These are phyloP conservation scores for Stigmatopora argus DNA, from an alignment of 2,113 vertebrate genomes.

Conservation along the genomic window DNA sequence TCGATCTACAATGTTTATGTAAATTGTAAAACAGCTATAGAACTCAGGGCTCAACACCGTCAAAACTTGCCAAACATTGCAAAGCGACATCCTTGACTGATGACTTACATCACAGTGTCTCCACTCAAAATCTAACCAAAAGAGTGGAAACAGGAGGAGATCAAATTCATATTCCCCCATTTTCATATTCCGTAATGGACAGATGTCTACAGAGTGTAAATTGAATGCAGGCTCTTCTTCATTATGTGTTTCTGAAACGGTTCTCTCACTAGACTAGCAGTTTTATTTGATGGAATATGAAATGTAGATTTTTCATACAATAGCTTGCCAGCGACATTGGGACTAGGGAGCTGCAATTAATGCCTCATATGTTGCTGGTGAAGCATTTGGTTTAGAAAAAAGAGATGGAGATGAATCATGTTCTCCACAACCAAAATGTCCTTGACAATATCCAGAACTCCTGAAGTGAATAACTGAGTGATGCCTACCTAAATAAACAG, in stretches of 20 bases:
- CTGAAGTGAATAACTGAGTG: not conserved
- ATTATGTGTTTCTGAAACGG: slow-evolving; percentile 16
- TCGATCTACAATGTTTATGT: not conserved
- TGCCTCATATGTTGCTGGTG: slow-evolving; percentile 3
- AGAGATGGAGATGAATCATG: slow-evolving; percentile 1
- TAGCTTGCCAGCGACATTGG: slow-evolving; percentile 22
- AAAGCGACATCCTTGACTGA: not conserved
- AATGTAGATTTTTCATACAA: slow-evolving; percentile 32
- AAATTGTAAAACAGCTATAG: not conserved
- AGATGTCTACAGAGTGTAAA: not conserved
- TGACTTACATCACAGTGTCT: not conserved
- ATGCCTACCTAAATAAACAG: not conserved
- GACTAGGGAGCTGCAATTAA: slow-evolving; percentile 6
- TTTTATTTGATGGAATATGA: slow-evolving; percentile 13
- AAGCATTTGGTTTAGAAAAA: slow-evolving; percentile 20
- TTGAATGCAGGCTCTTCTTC: slow-evolving; percentile 16
- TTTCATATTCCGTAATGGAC: not conserved
- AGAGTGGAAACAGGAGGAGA: not conserved
- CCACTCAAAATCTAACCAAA: not conserved
- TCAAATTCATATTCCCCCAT: not conserved
- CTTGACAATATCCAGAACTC: not conserved
- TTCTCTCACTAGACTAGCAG: slow-evolving; percentile 18
- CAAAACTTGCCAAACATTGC: not conserved
- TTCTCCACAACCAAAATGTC: not conserved
- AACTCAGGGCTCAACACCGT: not conserved